Percentiles rank a stretch among this genome's conserved stretches.
Evolutionary conservation across 2,113 vertebrate species (phyloP).

Genomic region (Sinosuthora webbiana): DNA sequence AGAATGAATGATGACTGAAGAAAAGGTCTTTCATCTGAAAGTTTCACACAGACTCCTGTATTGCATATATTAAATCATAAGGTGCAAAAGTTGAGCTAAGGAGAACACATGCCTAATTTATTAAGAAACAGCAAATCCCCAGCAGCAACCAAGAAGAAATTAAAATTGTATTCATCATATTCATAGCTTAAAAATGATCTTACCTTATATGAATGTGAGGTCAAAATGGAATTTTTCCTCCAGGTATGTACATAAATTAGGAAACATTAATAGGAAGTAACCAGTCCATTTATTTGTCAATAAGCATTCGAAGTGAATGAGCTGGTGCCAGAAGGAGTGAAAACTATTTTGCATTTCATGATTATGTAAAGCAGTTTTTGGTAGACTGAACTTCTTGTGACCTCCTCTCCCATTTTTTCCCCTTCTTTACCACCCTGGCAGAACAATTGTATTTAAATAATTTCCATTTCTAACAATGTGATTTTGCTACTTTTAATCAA

Average conservation of each 20-base stretch:
- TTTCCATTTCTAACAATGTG: slow-evolving; percentile 12
- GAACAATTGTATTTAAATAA: background rate
- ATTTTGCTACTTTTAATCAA: slow-evolving; percentile 8
- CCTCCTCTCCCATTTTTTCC: background rate
- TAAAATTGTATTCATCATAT: slow-evolving; percentile 44
- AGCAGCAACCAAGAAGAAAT: slow-evolving; percentile 52
- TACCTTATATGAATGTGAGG: slow-evolving; percentile 33
- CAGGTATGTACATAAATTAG: slow-evolving; percentile 68
- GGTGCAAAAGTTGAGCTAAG: slow-evolving; percentile 31
- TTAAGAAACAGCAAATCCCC: slow-evolving; percentile 55
- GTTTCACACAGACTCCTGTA: background rate
- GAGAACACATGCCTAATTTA: slow-evolving; percentile 51
- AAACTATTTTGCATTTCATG: slow-evolving; percentile 65
- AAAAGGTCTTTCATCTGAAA: slow-evolving; percentile 4
- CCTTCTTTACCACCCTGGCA: background rate
- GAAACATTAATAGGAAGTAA: slow-evolving; percentile 58
- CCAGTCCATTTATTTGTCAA: slow-evolving; percentile 71
- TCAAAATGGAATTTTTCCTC: slow-evolving; percentile 66
- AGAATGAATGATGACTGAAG: background rate
- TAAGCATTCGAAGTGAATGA: slow-evolving; percentile 60
- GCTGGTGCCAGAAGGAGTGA: slow-evolving; percentile 51
- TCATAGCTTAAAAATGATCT: slow-evolving; percentile 48
- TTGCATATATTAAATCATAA: slow-evolving; percentile 11
- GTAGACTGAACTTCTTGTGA: slow-evolving; percentile 52
- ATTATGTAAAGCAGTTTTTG: slow-evolving; percentile 58